phyloP scores from a whole-genome alignment of 2,797 vertebrate genomes.

The Dermochelys coriacea region DNA sequence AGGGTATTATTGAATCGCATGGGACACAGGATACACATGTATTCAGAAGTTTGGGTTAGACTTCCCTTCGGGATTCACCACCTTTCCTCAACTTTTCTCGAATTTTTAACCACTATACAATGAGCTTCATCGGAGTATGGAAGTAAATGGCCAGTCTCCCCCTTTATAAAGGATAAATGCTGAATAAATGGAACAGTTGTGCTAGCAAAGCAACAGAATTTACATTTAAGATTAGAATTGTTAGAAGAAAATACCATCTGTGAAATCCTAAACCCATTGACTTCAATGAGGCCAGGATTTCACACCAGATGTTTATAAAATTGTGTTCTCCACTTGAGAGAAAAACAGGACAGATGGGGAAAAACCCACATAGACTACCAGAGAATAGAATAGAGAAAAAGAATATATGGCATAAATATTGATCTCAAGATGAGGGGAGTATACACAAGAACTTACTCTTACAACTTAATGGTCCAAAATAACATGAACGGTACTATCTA shows the following conservation, averaged over 20 bases:
- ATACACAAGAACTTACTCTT: neutral
- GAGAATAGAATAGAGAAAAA: neutral
- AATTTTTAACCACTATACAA: constrained; percentile 46
- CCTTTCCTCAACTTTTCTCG: constrained; percentile 56
- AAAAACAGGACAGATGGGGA: neutral
- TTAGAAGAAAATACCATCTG: neutral
- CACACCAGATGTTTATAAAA: neutral
- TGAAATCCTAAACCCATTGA: neutral
- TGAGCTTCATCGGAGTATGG: constrained; percentile 16
- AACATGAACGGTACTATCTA: neutral
- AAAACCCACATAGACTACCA: neutral
- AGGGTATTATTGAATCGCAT: constrained; percentile 63
- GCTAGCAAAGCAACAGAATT: constrained; percentile 24
- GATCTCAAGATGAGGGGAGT: neutral
- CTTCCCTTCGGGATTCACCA: constrained; percentile 39
- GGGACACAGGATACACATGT: constrained; percentile 39
- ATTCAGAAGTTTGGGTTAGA: constrained; percentile 60
- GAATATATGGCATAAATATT: neutral
- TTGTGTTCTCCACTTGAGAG: neutral
- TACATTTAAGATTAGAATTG: neutral
- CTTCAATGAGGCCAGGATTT: neutral
- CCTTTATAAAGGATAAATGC: constrained; percentile 38
- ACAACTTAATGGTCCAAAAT: neutral
- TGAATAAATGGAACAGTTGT: constrained; percentile 30
- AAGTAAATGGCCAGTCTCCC: constrained; percentile 48